These are phyloP conservation scores for Macrophya alboannulata DNA, from an alignment of 2,888 invertebrate species.

Conservation along the genomic window DNA sequence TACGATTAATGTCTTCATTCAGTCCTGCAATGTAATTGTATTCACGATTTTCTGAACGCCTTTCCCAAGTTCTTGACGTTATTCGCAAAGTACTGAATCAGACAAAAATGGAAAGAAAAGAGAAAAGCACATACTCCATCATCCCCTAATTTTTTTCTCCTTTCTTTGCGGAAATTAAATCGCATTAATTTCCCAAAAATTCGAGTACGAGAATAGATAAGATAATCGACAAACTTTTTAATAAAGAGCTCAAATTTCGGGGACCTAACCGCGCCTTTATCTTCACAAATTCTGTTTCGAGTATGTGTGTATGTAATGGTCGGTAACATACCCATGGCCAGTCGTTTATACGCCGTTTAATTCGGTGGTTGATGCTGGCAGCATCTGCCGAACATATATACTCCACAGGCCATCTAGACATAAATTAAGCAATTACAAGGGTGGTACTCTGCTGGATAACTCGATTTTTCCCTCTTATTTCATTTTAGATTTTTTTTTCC, in stretches of 20 bases:
- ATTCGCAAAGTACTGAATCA: too few relatives aligned
- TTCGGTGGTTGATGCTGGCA: slow-evolving; percentile 49
- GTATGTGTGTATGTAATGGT: slow-evolving; percentile 12
- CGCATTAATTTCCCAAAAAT: neutral
- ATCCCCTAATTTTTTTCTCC: neutral
- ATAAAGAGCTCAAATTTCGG: neutral
- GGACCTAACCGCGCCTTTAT: slow-evolving; percentile 29
- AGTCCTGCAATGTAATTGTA: neutral
- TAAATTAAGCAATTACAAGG: slow-evolving; percentile 44
- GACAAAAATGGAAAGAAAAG: too few relatives aligned
- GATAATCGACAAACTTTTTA: too few relatives aligned
- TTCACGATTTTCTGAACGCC: slow-evolving; percentile 33
- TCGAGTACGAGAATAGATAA: too few relatives aligned
- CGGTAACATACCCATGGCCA: slow-evolving; percentile 37
- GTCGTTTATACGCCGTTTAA: slow-evolving; percentile 47
- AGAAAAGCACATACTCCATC: neutral
- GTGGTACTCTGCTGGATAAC: neutral
- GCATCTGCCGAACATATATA: slow-evolving; percentile 39
- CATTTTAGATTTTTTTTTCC: neutral
- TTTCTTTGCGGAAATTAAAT: neutral
- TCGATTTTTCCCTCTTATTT: neutral
- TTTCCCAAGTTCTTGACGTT: neutral
- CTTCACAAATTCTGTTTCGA: neutral
- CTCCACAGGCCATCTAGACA: slow-evolving; percentile 37
- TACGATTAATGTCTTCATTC: slow-evolving; percentile 46